Evolutionary conservation across 37 sponge, comb jelly and placozoan species (phyloP).

Genomic region (Halisarca cf. caerulea): DNA sequence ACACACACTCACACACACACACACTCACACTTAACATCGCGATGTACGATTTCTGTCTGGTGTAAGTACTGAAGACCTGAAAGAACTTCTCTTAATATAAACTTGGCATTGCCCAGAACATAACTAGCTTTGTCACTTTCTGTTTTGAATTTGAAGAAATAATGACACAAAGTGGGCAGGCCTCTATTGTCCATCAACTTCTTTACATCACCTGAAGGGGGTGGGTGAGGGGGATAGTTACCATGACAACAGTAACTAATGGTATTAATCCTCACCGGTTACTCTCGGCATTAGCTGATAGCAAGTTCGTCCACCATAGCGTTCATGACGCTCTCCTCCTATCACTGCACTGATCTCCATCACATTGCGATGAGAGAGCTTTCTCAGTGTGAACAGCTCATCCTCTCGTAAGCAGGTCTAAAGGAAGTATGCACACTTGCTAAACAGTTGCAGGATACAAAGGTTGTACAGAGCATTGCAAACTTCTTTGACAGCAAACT

Average conservation of each 20-base stretch:
- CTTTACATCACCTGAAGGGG: constrained; percentile 9
- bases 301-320: background rate
- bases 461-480: too few relatives aligned
- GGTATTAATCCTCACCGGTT: background rate
- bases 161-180: constrained; percentile 5
- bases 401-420: background rate
- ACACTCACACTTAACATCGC: constrained; percentile 51
- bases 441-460: too few relatives aligned
- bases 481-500: constrained; percentile 30
- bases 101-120: constrained; percentile 27
- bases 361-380: background rate
- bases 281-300: constrained; percentile 12
- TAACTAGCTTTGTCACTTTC: background rate
- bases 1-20: background rate
- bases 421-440: too few relatives aligned
- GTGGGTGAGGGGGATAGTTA: background rate
- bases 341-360: constrained; percentile 17
- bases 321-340: background rate
- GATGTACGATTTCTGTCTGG: constrained; percentile 19
- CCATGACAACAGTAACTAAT: background rate
- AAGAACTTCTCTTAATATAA: constrained; percentile 17
- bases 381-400: background rate
- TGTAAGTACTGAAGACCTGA: constrained; percentile 35
- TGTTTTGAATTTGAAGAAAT: background rate
- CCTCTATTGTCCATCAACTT: background rate